phyloP scores from a whole-genome alignment of 2,888 invertebrate species.

The Harpalus rubripes region DNA sequence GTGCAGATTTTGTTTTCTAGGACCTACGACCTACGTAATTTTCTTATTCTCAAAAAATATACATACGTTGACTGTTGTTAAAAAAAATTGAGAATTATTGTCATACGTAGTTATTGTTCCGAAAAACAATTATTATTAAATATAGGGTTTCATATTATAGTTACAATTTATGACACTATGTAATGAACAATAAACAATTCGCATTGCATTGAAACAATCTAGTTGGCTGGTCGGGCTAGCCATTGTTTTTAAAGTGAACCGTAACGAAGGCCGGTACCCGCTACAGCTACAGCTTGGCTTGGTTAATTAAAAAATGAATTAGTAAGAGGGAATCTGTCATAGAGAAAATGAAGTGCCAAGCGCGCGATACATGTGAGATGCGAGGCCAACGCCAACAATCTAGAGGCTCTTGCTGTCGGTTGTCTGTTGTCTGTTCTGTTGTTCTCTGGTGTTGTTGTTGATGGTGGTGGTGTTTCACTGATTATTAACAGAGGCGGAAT shows the following conservation, averaged over 20 bases:
- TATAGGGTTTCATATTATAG: not conserved
- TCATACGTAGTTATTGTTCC: too few relatives aligned
- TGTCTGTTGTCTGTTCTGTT: conserved; percentile 31
- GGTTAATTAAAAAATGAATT: conserved; percentile 78
- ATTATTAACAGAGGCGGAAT: too few relatives aligned
- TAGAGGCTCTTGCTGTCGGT: not conserved
- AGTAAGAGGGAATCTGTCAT: conserved; percentile 77
- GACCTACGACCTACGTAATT: too few relatives aligned
- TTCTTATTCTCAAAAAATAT: too few relatives aligned
- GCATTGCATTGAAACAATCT: conserved; percentile 7
- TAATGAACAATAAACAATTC: conserved; percentile 28
- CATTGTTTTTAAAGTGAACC: conserved; percentile 13
- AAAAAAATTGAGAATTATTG: too few relatives aligned
- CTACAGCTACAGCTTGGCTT: conserved; percentile 37
- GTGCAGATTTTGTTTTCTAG: too few relatives aligned
- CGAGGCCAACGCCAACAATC: conserved; percentile 7
- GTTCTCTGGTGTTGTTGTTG: not conserved
- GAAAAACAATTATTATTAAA: not conserved
- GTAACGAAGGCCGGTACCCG: conserved; percentile 50
- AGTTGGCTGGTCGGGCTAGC: not conserved
- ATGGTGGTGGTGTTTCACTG: too few relatives aligned
- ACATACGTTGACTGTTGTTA: too few relatives aligned
- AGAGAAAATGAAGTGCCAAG: conserved; percentile 77
- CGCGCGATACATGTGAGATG: conserved; percentile 73
- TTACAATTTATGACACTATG: not conserved